Evolutionary conservation across 1,140 invertebrate species (phyloP).

Genomic region (Metopolophium dirhodum): DNA sequence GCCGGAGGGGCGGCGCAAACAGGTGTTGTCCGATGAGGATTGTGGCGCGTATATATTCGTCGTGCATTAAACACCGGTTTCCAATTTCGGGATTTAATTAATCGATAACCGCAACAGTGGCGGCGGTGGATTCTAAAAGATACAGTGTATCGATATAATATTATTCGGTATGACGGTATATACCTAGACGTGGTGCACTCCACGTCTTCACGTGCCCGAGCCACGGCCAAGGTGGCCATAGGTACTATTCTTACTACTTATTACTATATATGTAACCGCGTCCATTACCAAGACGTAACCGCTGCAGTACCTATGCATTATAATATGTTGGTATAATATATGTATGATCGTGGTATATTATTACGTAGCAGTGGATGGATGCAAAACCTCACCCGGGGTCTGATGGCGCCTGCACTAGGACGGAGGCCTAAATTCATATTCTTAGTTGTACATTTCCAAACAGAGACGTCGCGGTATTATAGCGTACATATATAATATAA

Average conservation of each 20-base stretch:
- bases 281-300: not conserved
- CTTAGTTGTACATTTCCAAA: not conserved
- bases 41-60: not conserved
- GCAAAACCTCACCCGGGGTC: not conserved
- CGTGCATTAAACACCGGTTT: slow-evolving; percentile 43
- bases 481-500: no score
- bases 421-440: not conserved
- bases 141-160: not conserved
- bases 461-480: not conserved
- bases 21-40: slow-evolving; percentile 35
- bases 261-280: not conserved
- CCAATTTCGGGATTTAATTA: slow-evolving; percentile 49
- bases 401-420: not conserved
- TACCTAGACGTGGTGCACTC: not conserved
- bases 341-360: no score
- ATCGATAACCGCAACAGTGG: slow-evolving; percentile 24
- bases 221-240: not conserved
- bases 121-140: not conserved
- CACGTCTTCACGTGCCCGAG: not conserved
- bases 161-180: not conserved
- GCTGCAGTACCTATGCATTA: not conserved
- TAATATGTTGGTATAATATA: no score
- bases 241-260: not conserved
- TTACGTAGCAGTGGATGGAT: not conserved
- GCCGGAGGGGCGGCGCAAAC: slow-evolving; percentile 32